Conservation (phyloP, 1,140 invertebrate species). For the Drosophila nebulosa region DNA sequence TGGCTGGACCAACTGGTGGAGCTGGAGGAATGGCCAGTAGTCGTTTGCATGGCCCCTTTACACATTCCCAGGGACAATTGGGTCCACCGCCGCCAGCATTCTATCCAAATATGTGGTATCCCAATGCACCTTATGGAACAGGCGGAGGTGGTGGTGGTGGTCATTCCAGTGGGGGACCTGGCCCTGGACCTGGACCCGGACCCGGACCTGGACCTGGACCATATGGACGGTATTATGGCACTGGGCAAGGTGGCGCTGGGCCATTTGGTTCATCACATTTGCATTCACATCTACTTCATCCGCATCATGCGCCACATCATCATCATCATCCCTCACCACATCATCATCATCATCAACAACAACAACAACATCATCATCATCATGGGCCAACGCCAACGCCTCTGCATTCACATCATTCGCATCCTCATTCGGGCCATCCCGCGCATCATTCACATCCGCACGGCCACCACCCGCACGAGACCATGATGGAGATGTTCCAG, state of each 20-base stretch:
- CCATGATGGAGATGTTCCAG: slow-evolving; percentile 79
- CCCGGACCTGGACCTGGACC: slow-evolving; percentile 7
- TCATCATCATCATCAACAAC: no score
- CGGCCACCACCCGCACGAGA: slow-evolving; percentile 66
- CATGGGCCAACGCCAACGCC: slow-evolving; percentile 26
- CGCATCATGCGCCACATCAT: slow-evolving; percentile 33
- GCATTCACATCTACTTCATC: slow-evolving; percentile 28
- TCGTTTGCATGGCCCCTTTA: slow-evolving; percentile 36
- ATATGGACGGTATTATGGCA: slow-evolving; percentile 23
- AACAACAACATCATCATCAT: no score
- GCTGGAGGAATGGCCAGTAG: neutral
- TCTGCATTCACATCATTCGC: slow-evolving; percentile 27
- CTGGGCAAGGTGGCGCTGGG: neutral
- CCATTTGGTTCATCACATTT: slow-evolving; percentile 1
- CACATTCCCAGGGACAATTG: slow-evolving; percentile 51
- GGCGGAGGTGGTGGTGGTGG: neutral
- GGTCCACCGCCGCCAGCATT: slow-evolving; percentile 32
- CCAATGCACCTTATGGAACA: slow-evolving; percentile 63
- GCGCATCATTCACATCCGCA: slow-evolving; percentile 28
- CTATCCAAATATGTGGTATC: slow-evolving; percentile 78
- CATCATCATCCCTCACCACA: slow-evolving; percentile 21
- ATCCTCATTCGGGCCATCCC: no score
- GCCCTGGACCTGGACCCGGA: no score
- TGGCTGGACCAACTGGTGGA: neutral
- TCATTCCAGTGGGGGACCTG: neutral